Evolutionary conservation across 2,113 vertebrate genomes (phyloP).

Genomic region (Megalops atlanticus): DNA sequence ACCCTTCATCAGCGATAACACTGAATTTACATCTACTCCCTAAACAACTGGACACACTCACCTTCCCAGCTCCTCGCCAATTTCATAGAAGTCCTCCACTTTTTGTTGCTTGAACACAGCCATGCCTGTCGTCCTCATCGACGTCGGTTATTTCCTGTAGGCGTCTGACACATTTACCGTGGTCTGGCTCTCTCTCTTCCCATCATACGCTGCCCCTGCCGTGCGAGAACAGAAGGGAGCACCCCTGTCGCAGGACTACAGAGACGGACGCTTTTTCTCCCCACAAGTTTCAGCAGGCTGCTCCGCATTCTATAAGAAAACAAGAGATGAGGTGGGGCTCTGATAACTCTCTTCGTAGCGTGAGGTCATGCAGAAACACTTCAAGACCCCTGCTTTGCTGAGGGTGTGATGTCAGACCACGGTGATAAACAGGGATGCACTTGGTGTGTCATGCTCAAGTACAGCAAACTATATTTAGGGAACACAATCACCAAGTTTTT

Average conservation of each 20-base stretch:
- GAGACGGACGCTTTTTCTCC: neutral
- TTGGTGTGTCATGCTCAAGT: constrained; percentile 3
- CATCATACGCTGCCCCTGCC: neutral
- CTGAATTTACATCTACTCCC: neutral
- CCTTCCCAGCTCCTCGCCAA: constrained; percentile 90
- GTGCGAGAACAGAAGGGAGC: constrained; percentile 12
- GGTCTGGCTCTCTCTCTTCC: neutral
- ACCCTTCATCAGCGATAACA: neutral
- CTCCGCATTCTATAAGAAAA: constrained; percentile 33
- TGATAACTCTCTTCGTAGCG: neutral
- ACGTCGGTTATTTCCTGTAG: constrained; percentile 47
- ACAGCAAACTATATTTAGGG: neutral
- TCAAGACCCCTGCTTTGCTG: neutral
- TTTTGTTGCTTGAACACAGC: constrained; percentile 91
- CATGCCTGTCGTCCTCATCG: constrained; percentile 86
- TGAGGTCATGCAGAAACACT: neutral
- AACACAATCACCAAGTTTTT: neutral
- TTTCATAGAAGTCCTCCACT: constrained; percentile 89
- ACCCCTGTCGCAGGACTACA: neutral
- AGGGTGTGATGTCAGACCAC: neutral
- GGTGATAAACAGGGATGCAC: neutral
- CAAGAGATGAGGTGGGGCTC: neutral
- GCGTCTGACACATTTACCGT: constrained; percentile 31
- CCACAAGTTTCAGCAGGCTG: constrained; percentile 41
- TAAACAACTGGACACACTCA: constrained; percentile 57